Conservation (phyloP, 2,113 vertebrate genomes). For the Potamarius usumacintae region DNA sequence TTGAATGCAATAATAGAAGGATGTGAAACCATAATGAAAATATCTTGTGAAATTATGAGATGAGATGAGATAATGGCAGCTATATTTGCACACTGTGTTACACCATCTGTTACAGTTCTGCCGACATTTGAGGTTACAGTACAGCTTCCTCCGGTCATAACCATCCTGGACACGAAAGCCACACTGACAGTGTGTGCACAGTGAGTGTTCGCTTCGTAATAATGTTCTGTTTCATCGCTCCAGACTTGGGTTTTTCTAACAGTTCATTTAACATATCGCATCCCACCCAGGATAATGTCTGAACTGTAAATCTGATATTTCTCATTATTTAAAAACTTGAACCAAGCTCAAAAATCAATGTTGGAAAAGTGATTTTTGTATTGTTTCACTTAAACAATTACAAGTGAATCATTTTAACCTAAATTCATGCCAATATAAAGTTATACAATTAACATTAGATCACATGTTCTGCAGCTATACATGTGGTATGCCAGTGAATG, state of each 20-base stretch:
- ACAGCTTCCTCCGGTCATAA: conserved; percentile 63
- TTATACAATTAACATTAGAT: neutral
- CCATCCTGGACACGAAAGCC: conserved; percentile 60
- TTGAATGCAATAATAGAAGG: neutral
- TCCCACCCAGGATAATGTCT: neutral
- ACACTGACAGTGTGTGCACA: conserved; percentile 67
- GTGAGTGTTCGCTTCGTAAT: conserved; percentile 54
- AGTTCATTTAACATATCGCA: neutral
- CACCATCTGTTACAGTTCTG: conserved; percentile 63
- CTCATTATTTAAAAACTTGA: neutral
- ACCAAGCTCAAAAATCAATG: neutral
- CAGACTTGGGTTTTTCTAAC: neutral
- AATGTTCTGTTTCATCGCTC: neutral
- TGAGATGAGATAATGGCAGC: no score
- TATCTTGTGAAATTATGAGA: neutral
- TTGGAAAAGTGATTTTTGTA: neutral
- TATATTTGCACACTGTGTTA: neutral
- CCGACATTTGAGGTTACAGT: conserved; percentile 74
- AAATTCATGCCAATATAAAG: neutral
- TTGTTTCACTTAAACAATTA: neutral
- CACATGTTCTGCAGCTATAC: conserved; percentile 64
- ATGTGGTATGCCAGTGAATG: conserved; percentile 72
- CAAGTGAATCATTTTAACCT: no score
- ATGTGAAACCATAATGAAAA: neutral
- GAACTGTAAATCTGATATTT: neutral